Evolutionary conservation across 1,140 invertebrate genomes (phyloP), one percentile per base, ranked within the genome.

Genomic region (Drosophila nigromelanica): DNA sequence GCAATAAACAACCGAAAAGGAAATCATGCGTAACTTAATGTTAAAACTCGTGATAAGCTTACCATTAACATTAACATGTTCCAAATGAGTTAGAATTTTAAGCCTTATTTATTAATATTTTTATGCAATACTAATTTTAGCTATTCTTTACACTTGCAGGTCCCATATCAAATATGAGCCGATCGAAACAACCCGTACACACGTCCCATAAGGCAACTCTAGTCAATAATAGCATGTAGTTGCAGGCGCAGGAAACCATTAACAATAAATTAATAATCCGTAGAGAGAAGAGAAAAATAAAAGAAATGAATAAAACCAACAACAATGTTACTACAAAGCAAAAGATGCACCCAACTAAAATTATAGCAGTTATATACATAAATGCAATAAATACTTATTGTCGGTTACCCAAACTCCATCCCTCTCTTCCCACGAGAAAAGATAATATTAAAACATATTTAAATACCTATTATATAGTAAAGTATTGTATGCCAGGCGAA

Each of bases 171-270:
- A 89, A 89, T 83, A 76, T 68, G 76, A 33, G 52, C 56, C 70
- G 39, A 52, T 21, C 55, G 35, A 47, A 64, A 43, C 18, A 74
- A 68, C 56, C 47, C 60, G 63, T 70, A 89, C 70, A 89, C 70
- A 87, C 81, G 79, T 89, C 79, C 83, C 85, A 89, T 89, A 81
- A 81, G 78, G 80, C 83, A 89, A 89, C 86, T 89, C 86, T 89
- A 89, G 86, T 89, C 86, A 89, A 89, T 89, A 89, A 90, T 85
- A 89, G 83, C 78, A 79, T 69, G 76, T 86, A 69, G 83, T 86
- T 82, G 75, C 83, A 66, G 80, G 51, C 68, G 64, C 83, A 86
- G 55, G 61, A 82, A 87, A 54, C 50, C 56, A 62, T 63, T 55
- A 56, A 69, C 54, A 54, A 73, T 62, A 73, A 61, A 73, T 59